Percentiles rank a stretch among this genome's conserved stretches.
Conservation (phyloP, 2,797 vertebrate species). For the Margarornis squamiger region DNA sequence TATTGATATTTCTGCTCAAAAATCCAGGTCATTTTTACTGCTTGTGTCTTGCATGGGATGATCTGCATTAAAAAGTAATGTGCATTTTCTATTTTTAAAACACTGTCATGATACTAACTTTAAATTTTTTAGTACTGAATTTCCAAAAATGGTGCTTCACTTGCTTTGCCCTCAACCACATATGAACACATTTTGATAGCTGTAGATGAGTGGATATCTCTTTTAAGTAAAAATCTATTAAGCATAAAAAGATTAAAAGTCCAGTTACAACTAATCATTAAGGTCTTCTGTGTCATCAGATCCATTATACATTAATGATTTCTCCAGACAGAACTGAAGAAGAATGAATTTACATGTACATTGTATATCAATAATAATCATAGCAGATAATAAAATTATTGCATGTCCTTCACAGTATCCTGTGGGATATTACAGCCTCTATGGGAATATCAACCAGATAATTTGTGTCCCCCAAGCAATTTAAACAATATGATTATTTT, state of each 20-base stretch:
- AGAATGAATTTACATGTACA: not conserved
- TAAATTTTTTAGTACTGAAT: not conserved
- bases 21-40: not conserved
- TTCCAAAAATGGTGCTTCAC: not conserved
- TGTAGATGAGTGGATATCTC: not conserved
- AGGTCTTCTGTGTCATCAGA: not conserved
- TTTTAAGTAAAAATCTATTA: conserved; percentile 14
- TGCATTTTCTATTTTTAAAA: not conserved
- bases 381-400: not conserved
- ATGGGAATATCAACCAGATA: conserved; percentile 45
- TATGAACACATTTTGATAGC: not conserved
- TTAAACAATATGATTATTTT: conserved; percentile 35
- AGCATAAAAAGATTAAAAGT: not conserved
- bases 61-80: not conserved
- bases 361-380: not conserved
- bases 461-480: conserved; percentile 50
- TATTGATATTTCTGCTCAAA: not conserved
- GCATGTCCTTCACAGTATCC: not conserved
- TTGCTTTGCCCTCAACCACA: not conserved
- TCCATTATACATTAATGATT: not conserved
- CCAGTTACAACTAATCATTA: not conserved
- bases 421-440: conserved; percentile 8
- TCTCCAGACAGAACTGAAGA: not conserved
- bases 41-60: not conserved
- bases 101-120: not conserved